These are phyloP conservation scores for Pachliopta kotzebuea DNA, from an alignment of 2,888 invertebrate genomes.

Conservation along the genomic window DNA sequence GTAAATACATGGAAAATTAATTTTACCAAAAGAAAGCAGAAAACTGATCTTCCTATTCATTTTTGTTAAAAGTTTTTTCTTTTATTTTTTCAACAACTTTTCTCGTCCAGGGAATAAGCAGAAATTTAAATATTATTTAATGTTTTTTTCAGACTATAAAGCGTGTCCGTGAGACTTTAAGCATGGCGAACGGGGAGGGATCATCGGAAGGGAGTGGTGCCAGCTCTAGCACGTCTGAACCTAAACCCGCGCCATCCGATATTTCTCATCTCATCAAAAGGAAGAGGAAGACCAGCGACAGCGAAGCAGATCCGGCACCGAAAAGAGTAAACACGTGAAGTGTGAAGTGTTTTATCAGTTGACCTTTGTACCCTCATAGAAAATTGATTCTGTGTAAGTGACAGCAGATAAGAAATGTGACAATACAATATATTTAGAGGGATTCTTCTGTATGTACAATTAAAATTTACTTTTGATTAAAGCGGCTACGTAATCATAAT, in stretches of 20 bases:
- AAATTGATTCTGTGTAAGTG: background rate
- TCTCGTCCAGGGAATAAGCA: background rate
- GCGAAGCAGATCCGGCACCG: conserved; percentile 79
- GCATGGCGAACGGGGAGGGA: conserved; percentile 53
- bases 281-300: conserved; percentile 86
- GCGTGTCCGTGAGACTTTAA: conserved; percentile 61
- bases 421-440: background rate
- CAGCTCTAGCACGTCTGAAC: conserved; percentile 46
- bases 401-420: background rate
- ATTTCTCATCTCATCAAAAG: conserved; percentile 91
- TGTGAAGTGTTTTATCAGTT: conserved; percentile 19
- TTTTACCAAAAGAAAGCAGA: too few species aligned
- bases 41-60: too few species aligned
- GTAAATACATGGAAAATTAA: too few species aligned
- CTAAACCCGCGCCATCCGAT: conserved; percentile 85
- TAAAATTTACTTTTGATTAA: background rate
- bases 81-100: too few species aligned
- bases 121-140: background rate
- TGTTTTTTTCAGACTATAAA: conserved; percentile 62
- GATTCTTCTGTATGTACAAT: background rate
- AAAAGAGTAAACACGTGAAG: conserved; percentile 79
- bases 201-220: conserved; percentile 38
- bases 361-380: conserved; percentile 6
- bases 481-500: background rate
- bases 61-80: too few species aligned